Evolutionary conservation across 2,888 invertebrate species (phyloP).

Genomic region (Agonum fuliginosum): DNA sequence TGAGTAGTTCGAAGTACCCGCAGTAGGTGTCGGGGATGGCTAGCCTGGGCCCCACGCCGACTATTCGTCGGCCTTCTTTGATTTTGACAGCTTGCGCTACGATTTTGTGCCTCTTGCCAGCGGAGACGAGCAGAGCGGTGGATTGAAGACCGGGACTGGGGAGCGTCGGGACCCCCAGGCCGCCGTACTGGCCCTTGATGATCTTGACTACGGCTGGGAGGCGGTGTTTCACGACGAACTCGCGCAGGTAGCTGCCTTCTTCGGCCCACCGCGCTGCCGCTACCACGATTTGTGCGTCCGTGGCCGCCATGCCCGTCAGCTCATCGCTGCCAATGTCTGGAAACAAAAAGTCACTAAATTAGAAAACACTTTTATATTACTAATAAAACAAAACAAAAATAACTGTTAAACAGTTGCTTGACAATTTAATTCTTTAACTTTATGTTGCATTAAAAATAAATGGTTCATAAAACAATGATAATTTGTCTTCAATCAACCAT

Average conservation of each 20-base stretch:
- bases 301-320: slow-evolving; percentile 83
- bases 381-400: no score
- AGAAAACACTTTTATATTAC: no score
- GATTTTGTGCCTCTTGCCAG: slow-evolving; percentile 89
- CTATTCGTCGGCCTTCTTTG: slow-evolving; percentile 89
- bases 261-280: slow-evolving; percentile 87
- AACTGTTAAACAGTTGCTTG: no score
- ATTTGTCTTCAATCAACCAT: no score
- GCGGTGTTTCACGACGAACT: slow-evolving; percentile 84
- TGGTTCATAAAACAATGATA: no score
- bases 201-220: slow-evolving; percentile 92
- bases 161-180: slow-evolving; percentile 90
- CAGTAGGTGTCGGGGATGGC: slow-evolving; percentile 93
- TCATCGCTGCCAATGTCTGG: slow-evolving; percentile 72
- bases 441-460: no score
- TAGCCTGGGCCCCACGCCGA: slow-evolving; percentile 87
- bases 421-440: no score
- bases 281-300: slow-evolving; percentile 92
- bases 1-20: slow-evolving; percentile 95
- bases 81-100: slow-evolving; percentile 92
- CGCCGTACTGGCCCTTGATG: slow-evolving; percentile 94
- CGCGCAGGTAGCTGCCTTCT: slow-evolving; percentile 83
- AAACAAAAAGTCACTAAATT: slow-evolving; percentile 66
- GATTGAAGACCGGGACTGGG: slow-evolving; percentile 91
- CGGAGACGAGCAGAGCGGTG: slow-evolving; percentile 89